A percentile compares a stretch with the other conserved stretches of the same genome.
phyloP scores from a whole-genome alignment of 2,888 invertebrate genomes.

The Ametastegia equiseti region DNA sequence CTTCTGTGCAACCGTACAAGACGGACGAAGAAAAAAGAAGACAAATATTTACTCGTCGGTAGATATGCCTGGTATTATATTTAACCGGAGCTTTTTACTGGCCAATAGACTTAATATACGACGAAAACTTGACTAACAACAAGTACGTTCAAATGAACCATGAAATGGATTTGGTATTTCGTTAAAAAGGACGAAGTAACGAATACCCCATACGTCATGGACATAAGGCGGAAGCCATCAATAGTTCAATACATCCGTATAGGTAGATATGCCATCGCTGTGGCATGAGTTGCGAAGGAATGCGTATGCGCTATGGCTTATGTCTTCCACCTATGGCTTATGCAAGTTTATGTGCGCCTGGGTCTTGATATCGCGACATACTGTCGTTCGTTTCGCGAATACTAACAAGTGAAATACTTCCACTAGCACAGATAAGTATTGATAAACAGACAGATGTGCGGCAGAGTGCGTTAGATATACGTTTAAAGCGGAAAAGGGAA shows the following conservation, averaged over 20 bases:
- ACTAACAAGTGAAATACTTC: neutral
- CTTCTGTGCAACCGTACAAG: neutral
- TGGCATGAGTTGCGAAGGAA: too few species aligned
- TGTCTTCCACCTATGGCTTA: too few species aligned
- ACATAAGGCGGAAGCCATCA: too few species aligned
- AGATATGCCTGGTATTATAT: neutral
- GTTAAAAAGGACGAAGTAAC: too few species aligned
- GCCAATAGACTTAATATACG: neutral
- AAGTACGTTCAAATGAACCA: neutral
- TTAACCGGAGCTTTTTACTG: neutral
- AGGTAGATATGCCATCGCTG: too few species aligned
- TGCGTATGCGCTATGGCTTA: too few species aligned
- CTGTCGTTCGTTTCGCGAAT: neutral
- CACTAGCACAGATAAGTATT: neutral
- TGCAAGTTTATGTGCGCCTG: too few species aligned
- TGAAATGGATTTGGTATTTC: neutral
- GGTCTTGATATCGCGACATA: too few species aligned
- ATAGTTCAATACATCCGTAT: too few species aligned
- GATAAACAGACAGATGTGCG: conserved; percentile 11
- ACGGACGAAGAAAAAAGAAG: neutral
- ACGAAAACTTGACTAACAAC: neutral
- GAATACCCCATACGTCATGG: too few species aligned
- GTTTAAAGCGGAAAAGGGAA: neutral
- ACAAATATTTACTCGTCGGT: neutral
- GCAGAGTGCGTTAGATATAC: too few species aligned